Conservation (phyloP, 2,113 vertebrate species). For the Perca flavescens region DNA sequence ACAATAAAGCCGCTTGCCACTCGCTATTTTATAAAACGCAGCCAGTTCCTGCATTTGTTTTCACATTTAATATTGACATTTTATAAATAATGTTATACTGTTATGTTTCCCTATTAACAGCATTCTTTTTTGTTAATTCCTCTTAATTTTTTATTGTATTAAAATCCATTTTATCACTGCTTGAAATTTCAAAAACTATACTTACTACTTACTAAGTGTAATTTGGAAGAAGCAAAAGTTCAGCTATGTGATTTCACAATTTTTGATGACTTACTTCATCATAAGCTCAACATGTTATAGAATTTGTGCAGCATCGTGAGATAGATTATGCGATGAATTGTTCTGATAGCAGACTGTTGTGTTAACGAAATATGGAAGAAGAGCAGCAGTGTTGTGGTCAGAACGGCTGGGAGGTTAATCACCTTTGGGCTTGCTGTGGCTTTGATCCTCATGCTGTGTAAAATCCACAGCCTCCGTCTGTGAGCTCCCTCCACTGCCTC, state of each 20-base stretch:
- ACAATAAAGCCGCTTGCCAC: constrained; percentile 32
- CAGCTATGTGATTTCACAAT: constrained; percentile 7
- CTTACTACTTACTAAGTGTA: no score
- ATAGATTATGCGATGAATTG: constrained; percentile 19
- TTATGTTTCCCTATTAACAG: background rate
- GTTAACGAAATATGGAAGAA: constrained; percentile 54
- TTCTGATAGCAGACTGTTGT: constrained; percentile 28
- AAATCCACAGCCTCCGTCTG: constrained; percentile 76
- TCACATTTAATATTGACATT: constrained; percentile 18
- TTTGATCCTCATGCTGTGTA: constrained; percentile 75
- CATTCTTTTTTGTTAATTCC: background rate
- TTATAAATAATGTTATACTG: background rate
- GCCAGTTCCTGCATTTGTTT: constrained; percentile 2
- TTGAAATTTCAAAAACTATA: background rate
- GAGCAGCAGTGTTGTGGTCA: constrained; percentile 63
- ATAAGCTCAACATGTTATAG: background rate
- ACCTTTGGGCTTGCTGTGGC: constrained; percentile 71
- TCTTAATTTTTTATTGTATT: background rate
- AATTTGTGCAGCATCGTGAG: constrained; percentile 12
- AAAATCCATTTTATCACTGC: background rate
- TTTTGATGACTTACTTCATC: background rate
- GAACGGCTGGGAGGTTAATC: constrained; percentile 70
- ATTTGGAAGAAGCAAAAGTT: constrained; percentile 23
- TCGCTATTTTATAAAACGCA: constrained; percentile 22
- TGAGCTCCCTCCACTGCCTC: constrained; percentile 38